phyloP scores from a whole-genome alignment of 2,113 vertebrate genomes.

The Centropus bengalensis region DNA sequence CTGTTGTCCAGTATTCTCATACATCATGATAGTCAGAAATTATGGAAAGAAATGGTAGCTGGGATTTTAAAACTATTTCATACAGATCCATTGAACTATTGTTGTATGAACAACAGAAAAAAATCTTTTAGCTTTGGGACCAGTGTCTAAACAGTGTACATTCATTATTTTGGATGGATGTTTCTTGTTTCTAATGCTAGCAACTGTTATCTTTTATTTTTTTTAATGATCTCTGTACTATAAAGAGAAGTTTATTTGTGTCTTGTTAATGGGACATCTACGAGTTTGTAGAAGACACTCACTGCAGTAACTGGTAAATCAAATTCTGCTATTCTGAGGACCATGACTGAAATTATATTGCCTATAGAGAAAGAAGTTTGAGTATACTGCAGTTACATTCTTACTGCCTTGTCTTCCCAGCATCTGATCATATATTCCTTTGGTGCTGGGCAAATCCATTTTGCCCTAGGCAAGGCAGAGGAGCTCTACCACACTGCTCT shows the following conservation, averaged over 20 bases:
- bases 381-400: background rate
- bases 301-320: background rate
- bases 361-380: background rate
- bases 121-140: background rate
- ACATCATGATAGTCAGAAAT: background rate
- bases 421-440: rapidly evolving
- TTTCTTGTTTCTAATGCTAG: background rate
- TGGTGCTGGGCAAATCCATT: background rate
- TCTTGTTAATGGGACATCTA: background rate
- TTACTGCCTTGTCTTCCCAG: background rate
- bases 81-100: background rate
- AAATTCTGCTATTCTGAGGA: background rate
- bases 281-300: background rate
- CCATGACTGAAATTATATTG: background rate
- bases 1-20: background rate
- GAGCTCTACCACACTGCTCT: background rate
- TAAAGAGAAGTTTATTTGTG: background rate
- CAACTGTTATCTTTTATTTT: background rate
- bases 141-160: background rate
- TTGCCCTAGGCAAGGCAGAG: background rate
- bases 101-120: background rate
- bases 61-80: background rate
- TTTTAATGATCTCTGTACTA: background rate
- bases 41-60: background rate
- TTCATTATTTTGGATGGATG: background rate